phyloP scores from a whole-genome alignment of 2,888 invertebrate genomes.

The Congeria kusceri region DNA sequence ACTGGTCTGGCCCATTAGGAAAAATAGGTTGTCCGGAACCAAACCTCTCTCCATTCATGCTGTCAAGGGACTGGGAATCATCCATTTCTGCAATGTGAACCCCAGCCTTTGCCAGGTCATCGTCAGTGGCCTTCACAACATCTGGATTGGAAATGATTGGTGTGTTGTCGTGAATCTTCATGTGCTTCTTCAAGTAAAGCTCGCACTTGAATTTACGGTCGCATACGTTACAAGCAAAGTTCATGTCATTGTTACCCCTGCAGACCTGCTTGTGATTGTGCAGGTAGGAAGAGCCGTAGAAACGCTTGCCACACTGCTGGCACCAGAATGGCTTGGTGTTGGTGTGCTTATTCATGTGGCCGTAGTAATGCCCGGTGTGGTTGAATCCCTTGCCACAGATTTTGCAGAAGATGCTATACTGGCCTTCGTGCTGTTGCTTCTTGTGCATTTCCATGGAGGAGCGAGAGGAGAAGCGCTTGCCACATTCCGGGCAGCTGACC shows the following conservation, averaged over 20 bases:
- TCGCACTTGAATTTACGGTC: conserved; percentile 62
- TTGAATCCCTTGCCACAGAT: conserved; percentile 61
- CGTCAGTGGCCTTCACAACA: conserved; percentile 25
- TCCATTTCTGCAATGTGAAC: conserved; percentile 18
- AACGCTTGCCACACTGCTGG: conserved; percentile 61
- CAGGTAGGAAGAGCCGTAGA: conserved; percentile 61
- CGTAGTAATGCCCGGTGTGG: conserved; percentile 63
- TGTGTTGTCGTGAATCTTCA: conserved; percentile 56
- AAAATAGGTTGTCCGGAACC: conserved; percentile 33
- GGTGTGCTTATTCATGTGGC: conserved; percentile 65
- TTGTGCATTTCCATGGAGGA: conserved; percentile 66
- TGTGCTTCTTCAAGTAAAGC: conserved; percentile 61
- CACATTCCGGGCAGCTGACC: conserved; percentile 61
- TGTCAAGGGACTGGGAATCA: not conserved
- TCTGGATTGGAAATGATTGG: conserved; percentile 47
- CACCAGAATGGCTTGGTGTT: conserved; percentile 65
- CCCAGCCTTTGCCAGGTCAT: conserved; percentile 23
- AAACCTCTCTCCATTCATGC: not conserved
- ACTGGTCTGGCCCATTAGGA: conserved; percentile 42
- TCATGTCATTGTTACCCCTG: conserved; percentile 51
- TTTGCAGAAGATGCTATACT: conserved; percentile 62
- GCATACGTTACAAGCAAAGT: conserved; percentile 47
- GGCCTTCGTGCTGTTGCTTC: conserved; percentile 63
- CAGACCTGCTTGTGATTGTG: conserved; percentile 65
- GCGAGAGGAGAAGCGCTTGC: conserved; percentile 56